Base-by-base conservation (phyloP, 2,888 invertebrate genomes). In the Platycheirus rosarum region DNA sequence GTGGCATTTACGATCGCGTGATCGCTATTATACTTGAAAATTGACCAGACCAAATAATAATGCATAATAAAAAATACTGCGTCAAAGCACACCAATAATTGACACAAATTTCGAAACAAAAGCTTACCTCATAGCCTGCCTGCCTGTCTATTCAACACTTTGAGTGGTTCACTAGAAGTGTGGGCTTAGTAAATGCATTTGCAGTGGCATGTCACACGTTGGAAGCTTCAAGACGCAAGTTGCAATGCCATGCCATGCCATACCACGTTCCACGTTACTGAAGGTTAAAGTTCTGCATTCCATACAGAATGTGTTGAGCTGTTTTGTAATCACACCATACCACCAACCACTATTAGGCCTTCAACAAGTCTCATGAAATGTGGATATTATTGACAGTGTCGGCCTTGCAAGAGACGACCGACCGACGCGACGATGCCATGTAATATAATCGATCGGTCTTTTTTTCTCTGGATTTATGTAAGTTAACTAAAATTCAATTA, bases 261-360 rank as follows among this genome's bases (percentile, higher is more conserved):
- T n/a, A n/a, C n/a, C n/a, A n/a, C n/a, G n/a, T 23, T 1, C 13
- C 26, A n/a, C 20, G n/a, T 23, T 9, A 57, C 7, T 14, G 73
- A 73, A 78, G 78, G 73, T 73, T 66, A 68, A 71, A 77, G 60
- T 68, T 73, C 73, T 78, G 78, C 78, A 78, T 78, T 71, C 71
- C 60, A 60, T 65, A 18, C 13, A 26, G 42, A 23, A 63, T 44
- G 42, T 65, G 69, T 76, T 57, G 26, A 63, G 37, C n/a, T 60
- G 60, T 60, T 60, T 44, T 60, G 60, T 8, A 60, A 60, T 60
- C 46, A 48, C 14, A 46, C 2, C 18, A 37, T 29, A 16, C 13
- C 11, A 9, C 14, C 37, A 3, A 35, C 29, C 8, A 26, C 29
- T 8, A 57, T n/a, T 6, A 49, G n/a, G 32, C 11, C 13, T 57